Base-by-base conservation (phyloP, 2,113 vertebrate species). In the Centropristis striata region DNA sequence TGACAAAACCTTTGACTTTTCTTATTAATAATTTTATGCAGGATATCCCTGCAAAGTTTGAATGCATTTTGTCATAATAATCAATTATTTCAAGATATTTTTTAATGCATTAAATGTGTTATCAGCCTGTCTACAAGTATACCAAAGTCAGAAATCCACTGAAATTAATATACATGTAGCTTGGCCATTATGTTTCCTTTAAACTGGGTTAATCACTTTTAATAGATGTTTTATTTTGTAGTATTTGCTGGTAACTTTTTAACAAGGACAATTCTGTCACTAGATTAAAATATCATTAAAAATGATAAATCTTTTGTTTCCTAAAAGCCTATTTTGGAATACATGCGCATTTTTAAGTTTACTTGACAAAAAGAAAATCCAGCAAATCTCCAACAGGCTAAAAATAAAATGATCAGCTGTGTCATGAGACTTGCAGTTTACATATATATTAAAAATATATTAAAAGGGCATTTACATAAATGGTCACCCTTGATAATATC, bases 241-340 rank as follows among this genome's bases (percentile, higher is more conserved):
- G 8, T 41, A 21, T 57, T 51, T 65, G 23, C 37, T 27, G 5
- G 23, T 51, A n/a, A 14, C 3, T 46, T 9, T 57, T 11, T 13
- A 18, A 18, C 23, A 15, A 60, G 6, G 25, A 53, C 16, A 32
- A 49, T 42, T 54, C 28, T 72, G 39, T 0, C 72, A 69, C 37
- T 61, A 68, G 65, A 25, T 80, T 71, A 68, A 14, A n/a, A n/a
- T n/a, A n/a, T n/a, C n/a, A n/a, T n/a, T n/a, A n/a, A 27, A 42
- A 27, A 42, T 27, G 18, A 41, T 68, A 4, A 2, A 44, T 32
- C 14, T 46, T 55, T 41, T 32, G n/a, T 46, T 72, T 12, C 18
- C 25, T 44, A 21, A 75, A 68, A 72, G 12, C 16, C 11, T 0
- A 1, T 47, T 47, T 54, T 37, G 10, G 15, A 49, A 23, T 25